phyloP scores from a whole-genome alignment of 1,140 invertebrate species.

The Pseudomyrmex cubaensis region DNA sequence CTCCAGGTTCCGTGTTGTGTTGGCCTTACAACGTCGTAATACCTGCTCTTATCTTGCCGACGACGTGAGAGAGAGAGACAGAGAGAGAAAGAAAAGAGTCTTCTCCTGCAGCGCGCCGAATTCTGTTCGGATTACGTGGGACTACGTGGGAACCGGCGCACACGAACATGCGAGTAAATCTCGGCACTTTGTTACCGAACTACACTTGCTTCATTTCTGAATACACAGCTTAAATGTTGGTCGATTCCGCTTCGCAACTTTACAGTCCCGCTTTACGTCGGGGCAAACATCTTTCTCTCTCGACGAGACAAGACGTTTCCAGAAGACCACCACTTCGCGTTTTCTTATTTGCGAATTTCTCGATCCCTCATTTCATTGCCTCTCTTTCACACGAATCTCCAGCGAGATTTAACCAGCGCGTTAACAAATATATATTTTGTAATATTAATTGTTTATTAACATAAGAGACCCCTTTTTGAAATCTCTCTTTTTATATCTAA shows the following conservation, averaged over 20 bases:
- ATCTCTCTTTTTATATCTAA: no score
- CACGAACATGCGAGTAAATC: slow-evolving; percentile 29
- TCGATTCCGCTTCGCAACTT: slow-evolving; percentile 12
- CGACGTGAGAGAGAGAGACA: slow-evolving; percentile 11
- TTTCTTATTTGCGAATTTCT: background rate
- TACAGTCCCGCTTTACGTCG: background rate
- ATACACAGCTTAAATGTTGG: slow-evolving; percentile 10
- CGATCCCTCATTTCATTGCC: no score
- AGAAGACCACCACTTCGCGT: background rate
- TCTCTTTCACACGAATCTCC: no score
- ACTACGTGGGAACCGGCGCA: slow-evolving; percentile 17
- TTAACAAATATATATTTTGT: no score
- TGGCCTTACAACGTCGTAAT: slow-evolving; percentile 43
- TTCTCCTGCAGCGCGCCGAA: slow-evolving; percentile 20
- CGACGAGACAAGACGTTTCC: background rate
- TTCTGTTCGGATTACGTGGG: slow-evolving; percentile 33
- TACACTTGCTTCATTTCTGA: slow-evolving; percentile 13
- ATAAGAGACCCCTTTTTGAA: no score
- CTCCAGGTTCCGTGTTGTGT: background rate
- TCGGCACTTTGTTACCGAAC: slow-evolving; percentile 28
- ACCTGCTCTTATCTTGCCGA: slow-evolving; percentile 27
- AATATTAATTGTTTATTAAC: no score
- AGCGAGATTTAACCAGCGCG: no score
- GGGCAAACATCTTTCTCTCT: background rate
- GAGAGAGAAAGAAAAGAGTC: background rate